These are phyloP conservation scores for Brachynemurus nebulosus DNA, from an alignment of 2,888 invertebrate genomes.

Conservation along the genomic window DNA sequence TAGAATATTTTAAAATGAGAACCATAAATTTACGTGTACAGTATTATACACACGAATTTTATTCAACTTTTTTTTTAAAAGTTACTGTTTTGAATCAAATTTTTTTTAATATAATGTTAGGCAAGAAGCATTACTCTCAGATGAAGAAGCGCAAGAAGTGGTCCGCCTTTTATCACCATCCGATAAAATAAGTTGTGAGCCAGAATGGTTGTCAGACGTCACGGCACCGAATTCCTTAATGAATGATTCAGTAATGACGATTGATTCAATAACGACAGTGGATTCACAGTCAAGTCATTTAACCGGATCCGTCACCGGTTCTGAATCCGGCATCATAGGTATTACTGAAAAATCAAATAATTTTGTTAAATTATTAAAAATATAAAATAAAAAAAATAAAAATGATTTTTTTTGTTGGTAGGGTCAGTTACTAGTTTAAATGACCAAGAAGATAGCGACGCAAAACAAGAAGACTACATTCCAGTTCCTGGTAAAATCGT, in stretches of 20 bases:
- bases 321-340: constrained; percentile 20
- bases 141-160: constrained; percentile 84
- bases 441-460: constrained; percentile 29
- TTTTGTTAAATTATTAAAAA: too few relatives aligned
- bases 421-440: constrained; percentile 40
- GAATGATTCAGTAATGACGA: constrained; percentile 31
- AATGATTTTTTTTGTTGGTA: constrained; percentile 19
- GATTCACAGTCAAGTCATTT: constrained; percentile 14
- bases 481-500: constrained; percentile 54
- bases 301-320: constrained; percentile 22
- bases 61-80: too few relatives aligned
- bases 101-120: constrained; percentile 29
- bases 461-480: constrained; percentile 38
- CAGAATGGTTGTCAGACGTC: constrained; percentile 43
- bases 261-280: constrained; percentile 31
- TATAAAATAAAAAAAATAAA: not conserved
- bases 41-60: too few relatives aligned
- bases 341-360: too few relatives aligned
- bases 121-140: constrained; percentile 68
- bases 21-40: too few relatives aligned
- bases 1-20: constrained; percentile 9
- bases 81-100: not conserved
- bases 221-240: constrained; percentile 20
- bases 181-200: constrained; percentile 28
- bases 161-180: constrained; percentile 61